A percentile compares a stretch with the other conserved stretches of the same genome.
These are phyloP conservation scores for Amorpha juglandis DNA, from an alignment of 2,888 invertebrate species.

Conservation along the genomic window DNA sequence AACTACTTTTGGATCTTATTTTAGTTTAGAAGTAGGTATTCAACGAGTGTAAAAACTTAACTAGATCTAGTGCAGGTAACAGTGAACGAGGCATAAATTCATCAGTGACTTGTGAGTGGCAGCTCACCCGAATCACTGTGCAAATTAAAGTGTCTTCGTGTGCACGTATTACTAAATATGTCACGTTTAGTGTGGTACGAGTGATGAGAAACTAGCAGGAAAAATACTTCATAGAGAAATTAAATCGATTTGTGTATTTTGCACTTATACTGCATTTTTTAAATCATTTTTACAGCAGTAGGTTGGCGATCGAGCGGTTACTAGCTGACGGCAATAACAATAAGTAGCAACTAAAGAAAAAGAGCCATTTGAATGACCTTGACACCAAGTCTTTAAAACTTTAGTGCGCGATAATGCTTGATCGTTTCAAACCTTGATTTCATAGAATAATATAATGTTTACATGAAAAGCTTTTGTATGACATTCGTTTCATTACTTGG, in stretches of 20 bases:
- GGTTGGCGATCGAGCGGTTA: too few species aligned
- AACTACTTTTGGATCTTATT: not conserved
- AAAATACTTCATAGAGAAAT: not conserved
- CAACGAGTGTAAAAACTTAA: not conserved
- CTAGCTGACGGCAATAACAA: too few species aligned
- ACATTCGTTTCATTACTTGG: too few species aligned
- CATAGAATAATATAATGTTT: too few species aligned
- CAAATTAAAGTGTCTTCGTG: constrained; percentile 26
- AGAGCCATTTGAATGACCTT: too few species aligned
- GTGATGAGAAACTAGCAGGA: not conserved
- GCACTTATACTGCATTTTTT: too few species aligned
- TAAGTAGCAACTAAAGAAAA: too few species aligned
- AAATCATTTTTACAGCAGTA: too few species aligned
- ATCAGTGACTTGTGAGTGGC: not conserved
- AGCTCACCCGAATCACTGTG: constrained; percentile 18
- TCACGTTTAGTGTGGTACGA: constrained; percentile 13
- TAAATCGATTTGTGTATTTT: too few species aligned
- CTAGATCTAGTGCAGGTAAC: constrained; percentile 27
- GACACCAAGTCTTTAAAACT: not conserved
- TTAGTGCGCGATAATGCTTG: too few species aligned
- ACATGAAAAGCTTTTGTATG: too few species aligned
- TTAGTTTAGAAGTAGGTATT: not conserved
- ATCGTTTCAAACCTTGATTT: too few species aligned
- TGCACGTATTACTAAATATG: constrained; percentile 18
- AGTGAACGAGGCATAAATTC: constrained; percentile 27